Percentiles rank a stretch among this genome's conserved stretches.
Evolutionary conservation across 2,797 vertebrate genomes (phyloP).

Genomic region (Trachurus trachurus): DNA sequence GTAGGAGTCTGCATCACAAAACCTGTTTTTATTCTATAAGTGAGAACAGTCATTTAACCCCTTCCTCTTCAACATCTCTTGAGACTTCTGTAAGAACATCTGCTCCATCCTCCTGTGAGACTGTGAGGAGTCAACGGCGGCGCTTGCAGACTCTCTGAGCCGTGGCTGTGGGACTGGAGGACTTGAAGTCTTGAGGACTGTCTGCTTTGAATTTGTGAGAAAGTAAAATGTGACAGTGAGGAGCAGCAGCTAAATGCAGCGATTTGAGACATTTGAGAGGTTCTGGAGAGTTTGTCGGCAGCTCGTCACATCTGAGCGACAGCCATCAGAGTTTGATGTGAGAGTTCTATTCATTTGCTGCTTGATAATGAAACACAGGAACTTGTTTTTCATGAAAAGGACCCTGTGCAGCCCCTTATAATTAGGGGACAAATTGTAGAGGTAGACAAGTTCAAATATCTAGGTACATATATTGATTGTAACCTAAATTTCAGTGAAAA

Average conservation of each 20-base stretch:
- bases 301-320: conserved; percentile 14
- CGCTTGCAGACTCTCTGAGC: not conserved
- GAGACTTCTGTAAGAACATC: not conserved
- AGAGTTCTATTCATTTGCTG: not conserved
- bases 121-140: conserved; percentile 1
- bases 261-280: not conserved
- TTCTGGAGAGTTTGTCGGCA: not conserved
- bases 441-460: no score
- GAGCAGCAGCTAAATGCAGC: not conserved
- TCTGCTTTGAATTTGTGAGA: not conserved
- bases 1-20: not conserved
- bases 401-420: no score
- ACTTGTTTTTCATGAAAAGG: no score
- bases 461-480: no score
- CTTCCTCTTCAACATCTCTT: no score
- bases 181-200: not conserved
- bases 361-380: no score
- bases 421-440: no score
- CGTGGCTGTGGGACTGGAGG: not conserved
- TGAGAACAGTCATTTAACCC: not conserved
- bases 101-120: not conserved
- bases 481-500: no score
- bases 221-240: not conserved
- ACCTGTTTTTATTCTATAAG: not conserved
- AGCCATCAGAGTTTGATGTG: no score